Conservation (phyloP, 1,140 invertebrate genomes). For the Diabrotica virgifera region DNA sequence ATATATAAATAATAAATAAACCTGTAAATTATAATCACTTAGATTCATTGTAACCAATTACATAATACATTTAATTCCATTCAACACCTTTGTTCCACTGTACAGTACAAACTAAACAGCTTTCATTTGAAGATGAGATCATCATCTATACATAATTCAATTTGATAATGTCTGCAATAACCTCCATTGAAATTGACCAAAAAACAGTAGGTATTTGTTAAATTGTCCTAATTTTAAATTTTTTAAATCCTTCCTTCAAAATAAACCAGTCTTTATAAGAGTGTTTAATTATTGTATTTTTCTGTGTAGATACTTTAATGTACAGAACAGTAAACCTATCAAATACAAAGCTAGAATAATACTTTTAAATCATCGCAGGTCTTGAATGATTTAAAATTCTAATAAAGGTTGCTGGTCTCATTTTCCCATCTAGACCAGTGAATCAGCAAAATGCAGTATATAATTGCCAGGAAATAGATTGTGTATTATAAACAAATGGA, state of each 20-base stretch:
- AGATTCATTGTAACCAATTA: neutral
- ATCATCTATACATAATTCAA: constrained; percentile 34
- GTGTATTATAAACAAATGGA: neutral
- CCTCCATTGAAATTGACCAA: neutral
- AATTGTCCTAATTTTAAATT: too few relatives aligned
- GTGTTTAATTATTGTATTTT: too few relatives aligned
- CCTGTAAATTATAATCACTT: too few relatives aligned
- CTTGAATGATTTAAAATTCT: too few relatives aligned
- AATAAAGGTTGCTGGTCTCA: neutral
- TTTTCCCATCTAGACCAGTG: neutral
- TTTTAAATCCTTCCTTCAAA: neutral
- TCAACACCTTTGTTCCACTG: constrained; percentile 19
- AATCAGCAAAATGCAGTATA: neutral
- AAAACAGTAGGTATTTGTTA: neutral
- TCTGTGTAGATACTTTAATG: too few relatives aligned
- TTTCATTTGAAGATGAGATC: constrained; percentile 40
- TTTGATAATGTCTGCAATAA: neutral
- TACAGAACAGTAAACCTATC: too few relatives aligned
- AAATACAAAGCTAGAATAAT: too few relatives aligned
- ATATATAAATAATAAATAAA: too few relatives aligned
- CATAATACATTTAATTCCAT: neutral
- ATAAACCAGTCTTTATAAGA: neutral
- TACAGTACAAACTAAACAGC: constrained; percentile 39
- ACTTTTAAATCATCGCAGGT: too few relatives aligned
- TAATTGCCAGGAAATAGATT: neutral